Evolutionary conservation across 2,113 vertebrate species (phyloP).

Genomic region (Leucoraja erinaceus): DNA sequence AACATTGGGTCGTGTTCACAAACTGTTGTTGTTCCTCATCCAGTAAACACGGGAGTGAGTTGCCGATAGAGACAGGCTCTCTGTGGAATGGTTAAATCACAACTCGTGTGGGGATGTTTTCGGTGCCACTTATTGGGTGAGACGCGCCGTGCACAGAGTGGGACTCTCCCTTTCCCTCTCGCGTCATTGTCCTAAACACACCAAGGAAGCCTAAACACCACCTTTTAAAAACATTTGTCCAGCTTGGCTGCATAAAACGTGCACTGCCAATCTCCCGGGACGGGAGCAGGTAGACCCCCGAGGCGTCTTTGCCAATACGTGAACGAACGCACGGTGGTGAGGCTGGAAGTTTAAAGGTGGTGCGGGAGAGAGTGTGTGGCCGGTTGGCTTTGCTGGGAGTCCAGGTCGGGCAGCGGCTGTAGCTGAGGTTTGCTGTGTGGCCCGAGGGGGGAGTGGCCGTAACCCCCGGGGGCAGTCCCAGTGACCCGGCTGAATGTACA

Average conservation of each 20-base stretch:
- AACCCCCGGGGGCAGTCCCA: neutral
- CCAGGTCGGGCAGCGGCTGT: neutral
- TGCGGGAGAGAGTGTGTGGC: neutral
- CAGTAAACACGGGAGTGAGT: too few species aligned
- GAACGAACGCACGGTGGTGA: neutral
- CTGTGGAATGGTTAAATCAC: neutral
- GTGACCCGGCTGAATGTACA: neutral
- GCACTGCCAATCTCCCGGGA: neutral
- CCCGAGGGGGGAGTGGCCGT: neutral
- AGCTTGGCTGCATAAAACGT: neutral
- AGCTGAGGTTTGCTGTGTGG: neutral
- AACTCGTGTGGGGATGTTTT: neutral
- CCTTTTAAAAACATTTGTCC: neutral
- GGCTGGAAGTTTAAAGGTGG: neutral
- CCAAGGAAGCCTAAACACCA: too few species aligned
- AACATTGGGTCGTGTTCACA: too few species aligned
- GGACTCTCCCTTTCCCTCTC: neutral
- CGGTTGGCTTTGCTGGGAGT: neutral
- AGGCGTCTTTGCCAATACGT: neutral
- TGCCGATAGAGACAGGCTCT: too few species aligned
- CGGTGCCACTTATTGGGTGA: neutral
- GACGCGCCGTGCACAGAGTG: neutral
- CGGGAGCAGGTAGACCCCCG: neutral
- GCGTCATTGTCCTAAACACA: neutral
- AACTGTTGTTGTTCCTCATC: too few species aligned